Evolutionary conservation across 2,113 vertebrate species (phyloP).

Genomic region (Engystomops pustulosus): DNA sequence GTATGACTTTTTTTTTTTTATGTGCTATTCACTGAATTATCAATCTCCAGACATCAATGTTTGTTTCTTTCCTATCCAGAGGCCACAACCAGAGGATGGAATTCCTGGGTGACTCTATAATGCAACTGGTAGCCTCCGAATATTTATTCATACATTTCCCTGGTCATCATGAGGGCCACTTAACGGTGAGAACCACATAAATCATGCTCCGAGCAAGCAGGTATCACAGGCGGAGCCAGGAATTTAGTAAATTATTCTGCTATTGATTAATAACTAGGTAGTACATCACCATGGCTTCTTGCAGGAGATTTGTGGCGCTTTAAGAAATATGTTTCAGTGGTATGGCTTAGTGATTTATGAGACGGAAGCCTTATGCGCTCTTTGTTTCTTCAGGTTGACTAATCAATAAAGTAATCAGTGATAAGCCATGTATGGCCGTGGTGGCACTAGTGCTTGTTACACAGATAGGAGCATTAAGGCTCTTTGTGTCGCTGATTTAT

Average conservation of each 20-base stretch:
- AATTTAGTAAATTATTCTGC: slow-evolving; percentile 62
- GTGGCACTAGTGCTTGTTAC: slow-evolving; percentile 57
- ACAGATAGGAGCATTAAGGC: slow-evolving; percentile 41
- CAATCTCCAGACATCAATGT: slow-evolving; percentile 66
- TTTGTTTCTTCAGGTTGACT: slow-evolving; percentile 39
- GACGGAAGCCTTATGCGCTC: slow-evolving; percentile 36
- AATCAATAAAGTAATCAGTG: slow-evolving; percentile 61
- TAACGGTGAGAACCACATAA: slow-evolving; percentile 84
- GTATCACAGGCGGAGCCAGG: slow-evolving; percentile 48
- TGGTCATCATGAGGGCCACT: slow-evolving; percentile 96
- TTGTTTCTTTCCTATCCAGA: slow-evolving; percentile 73
- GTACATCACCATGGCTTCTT: slow-evolving; percentile 61
- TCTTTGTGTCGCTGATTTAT: slow-evolving; percentile 37
- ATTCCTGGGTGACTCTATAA: slow-evolving; percentile 98
- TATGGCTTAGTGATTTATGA: slow-evolving; percentile 62
- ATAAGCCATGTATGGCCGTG: slow-evolving; percentile 37
- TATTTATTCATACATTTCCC: slow-evolving; percentile 99
- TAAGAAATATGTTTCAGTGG: slow-evolving; percentile 60
- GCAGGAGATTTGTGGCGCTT: slow-evolving; percentile 65
- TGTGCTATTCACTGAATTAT: slow-evolving; percentile 63
- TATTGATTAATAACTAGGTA: slow-evolving; percentile 64
- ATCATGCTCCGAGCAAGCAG: slow-evolving; percentile 44
- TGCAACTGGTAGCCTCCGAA: slow-evolving; percentile 97
- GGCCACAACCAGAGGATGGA: slow-evolving; percentile 99
- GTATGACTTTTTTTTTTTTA: slow-evolving; percentile 29